Conservation (phyloP, 1,140 invertebrate genomes). For the Ephestia elutella region DNA sequence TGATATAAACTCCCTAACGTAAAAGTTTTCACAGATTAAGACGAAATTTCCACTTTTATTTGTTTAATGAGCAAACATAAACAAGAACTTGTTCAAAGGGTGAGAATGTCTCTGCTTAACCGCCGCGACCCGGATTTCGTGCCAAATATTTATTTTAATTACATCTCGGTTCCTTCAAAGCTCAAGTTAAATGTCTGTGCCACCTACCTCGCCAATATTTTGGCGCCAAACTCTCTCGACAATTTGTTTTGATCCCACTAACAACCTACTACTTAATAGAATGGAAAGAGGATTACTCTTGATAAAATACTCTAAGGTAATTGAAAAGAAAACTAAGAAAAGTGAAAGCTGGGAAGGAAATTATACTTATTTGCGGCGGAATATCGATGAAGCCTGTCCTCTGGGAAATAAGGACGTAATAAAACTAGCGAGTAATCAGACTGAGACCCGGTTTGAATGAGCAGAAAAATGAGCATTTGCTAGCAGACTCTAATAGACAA, state of each 20-base stretch:
- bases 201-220: slow-evolving; percentile 21
- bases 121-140: slow-evolving; percentile 59
- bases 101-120: slow-evolving; percentile 63
- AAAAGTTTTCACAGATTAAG: slow-evolving; percentile 48
- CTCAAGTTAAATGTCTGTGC: slow-evolving; percentile 46
- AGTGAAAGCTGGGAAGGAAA: slow-evolving; percentile 11
- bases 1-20: slow-evolving; percentile 13
- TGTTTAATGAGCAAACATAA: slow-evolving; percentile 68
- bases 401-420: slow-evolving; percentile 32
- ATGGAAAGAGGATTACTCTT: slow-evolving; percentile 7
- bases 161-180: slow-evolving; percentile 51
- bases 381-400: slow-evolving; percentile 27
- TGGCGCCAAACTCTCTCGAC: not conserved
- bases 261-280: slow-evolving; percentile 3
- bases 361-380: slow-evolving; percentile 18
- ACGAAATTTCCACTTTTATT: slow-evolving; percentile 62
- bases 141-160: slow-evolving; percentile 73
- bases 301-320: slow-evolving; percentile 12
- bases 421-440: slow-evolving; percentile 36
- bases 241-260: slow-evolving; percentile 7
- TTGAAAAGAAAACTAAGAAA: slow-evolving; percentile 16
- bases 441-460: slow-evolving; percentile 32
- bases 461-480: slow-evolving; percentile 20
- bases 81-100: slow-evolving; percentile 69
- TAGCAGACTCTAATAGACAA: slow-evolving; percentile 9